phyloP scores from a whole-genome alignment of 2,888 invertebrate genomes.

The Drosophila meridiana region DNA sequence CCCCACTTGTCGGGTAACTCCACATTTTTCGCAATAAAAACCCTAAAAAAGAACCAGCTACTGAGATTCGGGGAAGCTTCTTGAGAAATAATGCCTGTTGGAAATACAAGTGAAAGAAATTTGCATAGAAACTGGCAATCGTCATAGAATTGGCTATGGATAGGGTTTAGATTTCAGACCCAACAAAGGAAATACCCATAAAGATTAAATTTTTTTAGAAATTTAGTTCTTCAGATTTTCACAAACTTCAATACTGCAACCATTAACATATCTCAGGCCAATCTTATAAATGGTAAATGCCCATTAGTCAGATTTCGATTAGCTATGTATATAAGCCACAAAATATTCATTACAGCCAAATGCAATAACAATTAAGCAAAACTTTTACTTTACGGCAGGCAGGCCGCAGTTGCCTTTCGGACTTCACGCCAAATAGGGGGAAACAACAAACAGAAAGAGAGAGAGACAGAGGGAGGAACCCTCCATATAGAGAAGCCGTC shows the following conservation, averaged over 20 bases:
- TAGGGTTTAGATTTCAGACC: neutral
- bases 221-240: neutral
- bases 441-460: conserved; percentile 8
- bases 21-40: neutral
- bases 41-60: neutral
- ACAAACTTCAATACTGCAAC: neutral
- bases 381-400: conserved; percentile 28
- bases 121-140: neutral
- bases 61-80: neutral
- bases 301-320: conserved; percentile 8
- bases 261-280: neutral
- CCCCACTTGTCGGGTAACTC: neutral
- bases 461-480: neutral
- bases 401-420: conserved; percentile 13
- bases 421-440: conserved; percentile 43
- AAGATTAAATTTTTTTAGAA: neutral
- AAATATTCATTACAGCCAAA: conserved; percentile 46
- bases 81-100: neutral
- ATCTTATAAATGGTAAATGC: neutral
- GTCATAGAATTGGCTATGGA: neutral
- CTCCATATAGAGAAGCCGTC: conserved; percentile 6
- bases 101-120: neutral
- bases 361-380: conserved; percentile 71
- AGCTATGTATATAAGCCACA: neutral
- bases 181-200: neutral